Evolutionary conservation across 2,113 vertebrate genomes (phyloP).

Genomic region (Antigone vipio): DNA sequence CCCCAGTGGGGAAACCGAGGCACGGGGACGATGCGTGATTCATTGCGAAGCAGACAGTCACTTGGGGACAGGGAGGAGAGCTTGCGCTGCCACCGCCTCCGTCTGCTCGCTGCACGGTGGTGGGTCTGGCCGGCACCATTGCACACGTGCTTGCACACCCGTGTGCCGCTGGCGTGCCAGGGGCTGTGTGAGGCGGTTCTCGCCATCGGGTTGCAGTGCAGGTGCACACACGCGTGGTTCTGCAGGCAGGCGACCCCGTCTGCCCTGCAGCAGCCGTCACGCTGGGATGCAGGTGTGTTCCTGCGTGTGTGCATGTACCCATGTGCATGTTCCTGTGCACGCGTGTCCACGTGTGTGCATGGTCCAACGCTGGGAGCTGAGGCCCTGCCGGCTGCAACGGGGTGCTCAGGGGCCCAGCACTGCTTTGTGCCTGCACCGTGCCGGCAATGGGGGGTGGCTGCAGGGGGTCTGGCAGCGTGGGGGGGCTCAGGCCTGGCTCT

Average conservation of each 20-base stretch:
- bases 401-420: not conserved
- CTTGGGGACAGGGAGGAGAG: not conserved
- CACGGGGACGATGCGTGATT: fast-evolving
- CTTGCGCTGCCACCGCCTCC: not conserved
- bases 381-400: not conserved
- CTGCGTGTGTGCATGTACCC: not conserved
- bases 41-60: not conserved
- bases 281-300: not conserved
- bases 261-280: not conserved
- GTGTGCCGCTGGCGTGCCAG: not conserved
- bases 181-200: not conserved
- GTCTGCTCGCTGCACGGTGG: fast-evolving
- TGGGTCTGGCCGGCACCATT: fast-evolving
- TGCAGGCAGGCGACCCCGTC: fast-evolving
- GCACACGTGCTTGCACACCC: not conserved
- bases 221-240: not conserved
- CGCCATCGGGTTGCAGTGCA: not conserved
- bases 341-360: not conserved
- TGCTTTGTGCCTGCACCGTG: not conserved
- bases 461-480: not conserved
- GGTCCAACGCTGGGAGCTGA: not conserved
- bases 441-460: not conserved
- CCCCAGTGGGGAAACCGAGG: not conserved
- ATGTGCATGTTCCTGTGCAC: not conserved
- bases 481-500: not conserved